Percentiles rank a stretch among this genome's conserved stretches.
Evolutionary conservation across 2,113 vertebrate species (phyloP).

Genomic region (Brienomyrus longianalis): DNA sequence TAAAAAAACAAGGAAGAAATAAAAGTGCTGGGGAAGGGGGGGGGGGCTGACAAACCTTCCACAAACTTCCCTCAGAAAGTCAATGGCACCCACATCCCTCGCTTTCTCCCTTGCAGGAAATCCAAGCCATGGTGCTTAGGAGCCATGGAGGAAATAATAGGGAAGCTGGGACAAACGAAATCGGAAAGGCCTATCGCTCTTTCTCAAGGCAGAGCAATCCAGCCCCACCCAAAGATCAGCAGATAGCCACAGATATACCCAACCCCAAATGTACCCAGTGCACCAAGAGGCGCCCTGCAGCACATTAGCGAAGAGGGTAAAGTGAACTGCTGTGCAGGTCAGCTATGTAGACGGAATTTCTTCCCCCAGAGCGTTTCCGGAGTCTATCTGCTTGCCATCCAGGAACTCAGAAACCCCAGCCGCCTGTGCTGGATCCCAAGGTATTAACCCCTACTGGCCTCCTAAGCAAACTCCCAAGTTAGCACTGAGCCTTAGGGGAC

Average conservation of each 20-base stretch:
- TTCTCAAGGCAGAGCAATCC: conserved; percentile 56
- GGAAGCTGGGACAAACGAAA: conserved; percentile 61
- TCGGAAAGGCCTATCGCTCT: conserved; percentile 59
- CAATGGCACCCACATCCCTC: neutral
- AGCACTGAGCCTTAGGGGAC: neutral
- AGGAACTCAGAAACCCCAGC: neutral
- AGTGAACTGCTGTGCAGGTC: conserved; percentile 1
- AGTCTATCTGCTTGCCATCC: neutral
- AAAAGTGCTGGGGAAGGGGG: conserved; percentile 20
- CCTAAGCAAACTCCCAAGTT: neutral
- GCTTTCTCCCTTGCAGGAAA: conserved; percentile 49
- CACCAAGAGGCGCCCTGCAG: neutral
- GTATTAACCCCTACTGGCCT: neutral
- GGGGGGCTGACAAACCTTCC: conserved; percentile 10
- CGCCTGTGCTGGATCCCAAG: neutral
- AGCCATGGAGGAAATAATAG: conserved; percentile 70
- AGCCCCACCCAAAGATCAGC: conserved; percentile 37
- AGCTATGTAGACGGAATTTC: neutral
- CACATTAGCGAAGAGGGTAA: neutral
- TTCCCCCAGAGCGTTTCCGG: neutral
- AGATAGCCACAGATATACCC: neutral
- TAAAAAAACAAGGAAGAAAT: conserved; percentile 15
- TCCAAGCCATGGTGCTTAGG: conserved; percentile 52
- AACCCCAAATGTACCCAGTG: neutral
- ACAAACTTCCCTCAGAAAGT: conserved; percentile 49